Conservation (phyloP, 2,888 invertebrate genomes). For the Aspidiotus destructor region DNA sequence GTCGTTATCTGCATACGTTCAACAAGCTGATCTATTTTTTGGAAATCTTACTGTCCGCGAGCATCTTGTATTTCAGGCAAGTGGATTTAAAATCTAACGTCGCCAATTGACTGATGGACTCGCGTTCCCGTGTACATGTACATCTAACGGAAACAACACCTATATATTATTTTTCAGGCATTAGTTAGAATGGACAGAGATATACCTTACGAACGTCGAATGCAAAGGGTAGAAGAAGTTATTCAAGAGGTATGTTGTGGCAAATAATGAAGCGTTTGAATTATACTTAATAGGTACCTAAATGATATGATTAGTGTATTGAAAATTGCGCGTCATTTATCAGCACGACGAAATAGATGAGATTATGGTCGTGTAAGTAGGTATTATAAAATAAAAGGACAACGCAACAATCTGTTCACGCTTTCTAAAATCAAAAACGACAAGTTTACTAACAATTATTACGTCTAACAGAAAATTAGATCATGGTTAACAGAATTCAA, state of each 20-base stretch:
- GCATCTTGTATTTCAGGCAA: conserved; percentile 76
- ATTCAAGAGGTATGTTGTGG: conserved; percentile 58
- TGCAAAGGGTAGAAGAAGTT: conserved; percentile 74
- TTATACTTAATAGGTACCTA: neutral
- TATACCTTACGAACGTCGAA: conserved; percentile 61
- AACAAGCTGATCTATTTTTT: conserved; percentile 88
- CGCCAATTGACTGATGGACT: too few relatives aligned
- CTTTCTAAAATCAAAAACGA: too few relatives aligned
- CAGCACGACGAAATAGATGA: too few relatives aligned
- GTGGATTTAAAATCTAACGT: conserved; percentile 17
- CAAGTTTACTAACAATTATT: too few relatives aligned
- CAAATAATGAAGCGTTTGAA: neutral
- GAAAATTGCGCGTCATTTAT: too few relatives aligned
- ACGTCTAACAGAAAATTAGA: too few relatives aligned
- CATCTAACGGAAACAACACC: neutral
- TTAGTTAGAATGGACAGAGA: conserved; percentile 73
- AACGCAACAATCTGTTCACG: too few relatives aligned
- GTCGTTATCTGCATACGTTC: conserved; percentile 79
- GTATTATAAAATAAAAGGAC: too few relatives aligned
- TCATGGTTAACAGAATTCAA: neutral
- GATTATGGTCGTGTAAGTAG: too few relatives aligned
- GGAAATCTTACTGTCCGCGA: conserved; percentile 81
- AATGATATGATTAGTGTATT: neutral
- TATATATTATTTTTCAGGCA: conserved; percentile 48
- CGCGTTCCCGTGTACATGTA: neutral